Conservation (phyloP, 2,113 vertebrate genomes). For the Rhinolophus sinicus region DNA sequence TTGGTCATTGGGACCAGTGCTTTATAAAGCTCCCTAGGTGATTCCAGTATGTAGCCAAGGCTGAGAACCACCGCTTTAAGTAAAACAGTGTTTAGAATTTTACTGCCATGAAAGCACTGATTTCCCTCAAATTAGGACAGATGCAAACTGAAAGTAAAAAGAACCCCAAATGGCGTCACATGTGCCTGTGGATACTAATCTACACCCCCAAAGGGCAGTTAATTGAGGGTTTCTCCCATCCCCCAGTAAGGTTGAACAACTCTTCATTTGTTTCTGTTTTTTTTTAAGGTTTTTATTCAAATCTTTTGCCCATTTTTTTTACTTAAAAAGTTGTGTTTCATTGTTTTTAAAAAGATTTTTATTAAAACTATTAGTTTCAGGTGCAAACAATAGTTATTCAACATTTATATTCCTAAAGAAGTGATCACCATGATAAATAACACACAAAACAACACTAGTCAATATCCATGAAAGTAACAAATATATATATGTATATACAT, state of each 20-base stretch:
- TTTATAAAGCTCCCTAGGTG: background rate
- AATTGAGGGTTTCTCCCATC: background rate
- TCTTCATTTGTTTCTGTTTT: no score
- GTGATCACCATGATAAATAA: no score
- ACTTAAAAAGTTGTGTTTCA: no score
- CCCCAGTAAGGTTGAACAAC: background rate
- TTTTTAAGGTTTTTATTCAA: background rate
- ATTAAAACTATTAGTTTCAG: no score
- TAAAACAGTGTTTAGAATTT: background rate
- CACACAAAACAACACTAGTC: no score
- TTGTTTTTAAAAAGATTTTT: no score
- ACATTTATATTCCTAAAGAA: no score
- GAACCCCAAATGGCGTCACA: background rate
- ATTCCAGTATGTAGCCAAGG: background rate
- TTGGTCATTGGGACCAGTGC: background rate
- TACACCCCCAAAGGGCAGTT: background rate
- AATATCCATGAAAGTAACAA: no score
- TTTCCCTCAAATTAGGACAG: background rate
- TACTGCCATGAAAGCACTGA: background rate
- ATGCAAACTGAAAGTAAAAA: background rate
- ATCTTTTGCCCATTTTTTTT: background rate
- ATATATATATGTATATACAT: no score
- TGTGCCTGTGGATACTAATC: background rate
- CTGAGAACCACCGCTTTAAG: background rate
- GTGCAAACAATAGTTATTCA: no score